Percentiles rank a stretch among this genome's conserved stretches.
These are phyloP conservation scores for Myathropa florea DNA, from an alignment of 2,888 invertebrate genomes.

Conservation along the genomic window DNA sequence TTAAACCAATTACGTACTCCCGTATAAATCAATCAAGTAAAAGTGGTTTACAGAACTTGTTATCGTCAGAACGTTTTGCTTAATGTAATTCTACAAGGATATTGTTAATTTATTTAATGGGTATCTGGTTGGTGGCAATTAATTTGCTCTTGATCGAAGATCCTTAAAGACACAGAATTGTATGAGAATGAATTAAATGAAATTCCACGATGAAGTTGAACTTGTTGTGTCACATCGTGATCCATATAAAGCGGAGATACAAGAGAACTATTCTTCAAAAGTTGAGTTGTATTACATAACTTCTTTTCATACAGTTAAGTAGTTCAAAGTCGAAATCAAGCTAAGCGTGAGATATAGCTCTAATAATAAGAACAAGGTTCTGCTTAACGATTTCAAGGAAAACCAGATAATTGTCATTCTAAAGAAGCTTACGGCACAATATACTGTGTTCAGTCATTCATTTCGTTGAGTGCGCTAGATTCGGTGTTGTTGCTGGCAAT, in stretches of 20 bases:
- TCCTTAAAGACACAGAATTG: not conserved
- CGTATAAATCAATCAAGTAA: constrained; percentile 7
- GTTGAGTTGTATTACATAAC: not conserved
- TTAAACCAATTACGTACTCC: not conserved
- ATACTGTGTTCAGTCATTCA: no score
- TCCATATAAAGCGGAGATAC: not conserved
- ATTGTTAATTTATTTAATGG: constrained; percentile 1
- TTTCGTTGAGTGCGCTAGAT: no score
- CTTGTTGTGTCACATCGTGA: not conserved
- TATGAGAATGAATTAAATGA: not conserved
- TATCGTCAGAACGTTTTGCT: not conserved
- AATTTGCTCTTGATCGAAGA: not conserved
- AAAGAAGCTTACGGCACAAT: no score
- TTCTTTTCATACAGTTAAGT: not conserved
- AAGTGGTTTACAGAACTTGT: constrained; percentile 33
- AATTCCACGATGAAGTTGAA: not conserved
- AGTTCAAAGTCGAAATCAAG: no score
- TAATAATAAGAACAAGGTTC: not conserved
- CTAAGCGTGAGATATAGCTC: not conserved
- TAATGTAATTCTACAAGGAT: not conserved
- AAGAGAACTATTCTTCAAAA: not conserved
- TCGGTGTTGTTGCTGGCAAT: no score
- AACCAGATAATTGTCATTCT: not conserved
- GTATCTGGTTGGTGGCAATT: not conserved
- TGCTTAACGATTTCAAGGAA: not conserved